Conservation (phyloP, 1,140 invertebrate species). For the Aethina tumida region DNA sequence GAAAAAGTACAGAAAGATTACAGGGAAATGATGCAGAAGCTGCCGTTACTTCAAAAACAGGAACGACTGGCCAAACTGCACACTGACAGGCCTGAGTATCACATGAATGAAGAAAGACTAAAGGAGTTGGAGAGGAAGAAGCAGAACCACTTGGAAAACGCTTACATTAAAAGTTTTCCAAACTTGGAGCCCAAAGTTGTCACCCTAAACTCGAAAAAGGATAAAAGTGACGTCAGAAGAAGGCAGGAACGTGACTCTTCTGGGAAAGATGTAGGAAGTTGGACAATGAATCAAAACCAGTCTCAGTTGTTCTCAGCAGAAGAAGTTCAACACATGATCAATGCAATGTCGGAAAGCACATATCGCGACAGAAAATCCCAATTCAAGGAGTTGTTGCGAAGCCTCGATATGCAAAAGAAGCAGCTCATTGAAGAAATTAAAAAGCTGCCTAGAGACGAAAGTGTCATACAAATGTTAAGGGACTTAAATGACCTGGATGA, state of each 20-base stretch:
- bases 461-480: slow-evolving; percentile 15
- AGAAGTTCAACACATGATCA: slow-evolving; percentile 21
- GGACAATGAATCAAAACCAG: slow-evolving; percentile 17
- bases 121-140: slow-evolving; percentile 21
- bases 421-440: slow-evolving; percentile 28
- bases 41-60: slow-evolving; percentile 34
- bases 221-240: slow-evolving; percentile 6
- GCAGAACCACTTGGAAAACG: slow-evolving; percentile 29
- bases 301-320: slow-evolving; percentile 19
- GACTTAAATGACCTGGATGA: slow-evolving; percentile 19
- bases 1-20: slow-evolving; percentile 41
- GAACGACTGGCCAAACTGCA: slow-evolving; percentile 28
- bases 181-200: slow-evolving; percentile 19
- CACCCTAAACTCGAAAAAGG: slow-evolving; percentile 14
- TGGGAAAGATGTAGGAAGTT: slow-evolving; percentile 18
- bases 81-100: slow-evolving; percentile 27
- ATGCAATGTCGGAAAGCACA: slow-evolving; percentile 15
- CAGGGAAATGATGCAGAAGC: slow-evolving; percentile 36
- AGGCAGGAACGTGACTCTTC: slow-evolving; percentile 8
- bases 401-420: slow-evolving; percentile 28
- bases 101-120: slow-evolving; percentile 29
- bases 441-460: slow-evolving; percentile 19
- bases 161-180: slow-evolving; percentile 26
- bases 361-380: slow-evolving; percentile 17
- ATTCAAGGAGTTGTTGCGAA: slow-evolving; percentile 24